Conservation (phyloP, 35 echinoderm and acorn worm genomes). For the Ptychodera flava region DNA sequence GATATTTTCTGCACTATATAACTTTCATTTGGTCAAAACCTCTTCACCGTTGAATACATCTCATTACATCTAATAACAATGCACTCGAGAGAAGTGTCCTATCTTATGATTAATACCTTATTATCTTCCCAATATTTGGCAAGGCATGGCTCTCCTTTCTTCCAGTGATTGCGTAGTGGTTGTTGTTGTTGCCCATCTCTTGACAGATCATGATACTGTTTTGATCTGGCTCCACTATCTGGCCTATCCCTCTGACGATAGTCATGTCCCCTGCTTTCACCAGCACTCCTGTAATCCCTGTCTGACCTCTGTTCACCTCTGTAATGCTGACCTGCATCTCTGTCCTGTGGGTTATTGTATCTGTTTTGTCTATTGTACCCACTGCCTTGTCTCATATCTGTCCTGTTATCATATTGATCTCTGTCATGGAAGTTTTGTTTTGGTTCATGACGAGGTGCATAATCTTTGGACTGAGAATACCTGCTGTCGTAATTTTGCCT, state of each 20-base stretch:
- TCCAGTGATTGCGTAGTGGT: background rate
- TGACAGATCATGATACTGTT: no score
- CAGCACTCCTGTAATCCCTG: background rate
- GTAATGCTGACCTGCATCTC: conserved; percentile 9
- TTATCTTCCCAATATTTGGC: conserved; percentile 94
- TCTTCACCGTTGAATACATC: no score
- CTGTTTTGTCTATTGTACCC: conserved; percentile 8
- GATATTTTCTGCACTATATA: no score
- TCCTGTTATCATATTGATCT: background rate
- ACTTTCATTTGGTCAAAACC: no score
- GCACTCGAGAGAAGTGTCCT: no score
- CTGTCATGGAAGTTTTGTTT: background rate
- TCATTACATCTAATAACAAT: no score
- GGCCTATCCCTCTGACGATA: background rate
- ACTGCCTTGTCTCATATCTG: conserved; percentile 19
- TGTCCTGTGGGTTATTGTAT: conserved; percentile 5
- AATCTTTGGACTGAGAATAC: conserved; percentile 5
- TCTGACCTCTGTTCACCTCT: conserved; percentile 29
- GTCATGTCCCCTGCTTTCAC: conserved; percentile 45
- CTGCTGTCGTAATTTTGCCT: conserved; percentile 2
- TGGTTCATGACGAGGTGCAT: background rate
- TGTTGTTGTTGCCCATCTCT: background rate
- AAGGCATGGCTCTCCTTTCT: conserved; percentile 20
- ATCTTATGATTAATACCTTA: no score
- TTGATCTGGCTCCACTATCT: background rate